Evolutionary conservation across 2,888 invertebrate species (phyloP).

Genomic region (Psylliodes chrysocephalus): DNA sequence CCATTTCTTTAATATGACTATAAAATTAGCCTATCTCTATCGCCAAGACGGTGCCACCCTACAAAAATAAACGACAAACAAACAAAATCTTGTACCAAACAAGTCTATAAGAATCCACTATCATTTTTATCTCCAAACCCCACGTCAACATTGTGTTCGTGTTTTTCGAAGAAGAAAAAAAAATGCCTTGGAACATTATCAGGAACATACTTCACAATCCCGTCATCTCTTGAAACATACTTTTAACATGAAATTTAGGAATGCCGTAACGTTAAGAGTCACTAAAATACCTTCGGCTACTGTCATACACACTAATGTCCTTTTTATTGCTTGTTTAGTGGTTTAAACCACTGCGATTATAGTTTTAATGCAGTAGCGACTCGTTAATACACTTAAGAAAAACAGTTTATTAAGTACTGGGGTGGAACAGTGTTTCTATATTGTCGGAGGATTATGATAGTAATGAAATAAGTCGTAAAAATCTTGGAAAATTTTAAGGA

Average conservation of each 20-base stretch:
- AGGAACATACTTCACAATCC: slow-evolving; percentile 6
- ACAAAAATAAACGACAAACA: not conserved
- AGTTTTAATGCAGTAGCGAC: slow-evolving; percentile 8
- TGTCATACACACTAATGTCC: slow-evolving; percentile 44
- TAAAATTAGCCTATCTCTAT: too few species aligned
- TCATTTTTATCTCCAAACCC: slow-evolving; percentile 15
- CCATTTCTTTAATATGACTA: too few species aligned
- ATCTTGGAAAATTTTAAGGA: too few species aligned
- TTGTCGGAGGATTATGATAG: too few species aligned
- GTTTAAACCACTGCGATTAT: slow-evolving; percentile 28
- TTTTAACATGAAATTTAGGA: slow-evolving; percentile 23
- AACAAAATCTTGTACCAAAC: not conserved
- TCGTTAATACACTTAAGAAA: too few species aligned
- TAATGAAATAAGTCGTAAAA: too few species aligned
- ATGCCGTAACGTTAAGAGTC: slow-evolving; percentile 32
- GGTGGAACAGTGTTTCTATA: too few species aligned
- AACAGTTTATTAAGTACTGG: too few species aligned
- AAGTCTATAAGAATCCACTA: not conserved
- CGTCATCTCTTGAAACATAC: slow-evolving; percentile 1
- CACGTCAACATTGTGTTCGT: slow-evolving; percentile 5
- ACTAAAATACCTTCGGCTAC: slow-evolving; percentile 41
- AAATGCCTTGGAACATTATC: not conserved
- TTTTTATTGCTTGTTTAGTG: slow-evolving; percentile 42
- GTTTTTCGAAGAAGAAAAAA: slow-evolving; percentile 11
- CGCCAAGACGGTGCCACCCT: too few species aligned